Evolutionary conservation across 2,888 invertebrate genomes (phyloP).

Genomic region (Lasioglossum morio): DNA sequence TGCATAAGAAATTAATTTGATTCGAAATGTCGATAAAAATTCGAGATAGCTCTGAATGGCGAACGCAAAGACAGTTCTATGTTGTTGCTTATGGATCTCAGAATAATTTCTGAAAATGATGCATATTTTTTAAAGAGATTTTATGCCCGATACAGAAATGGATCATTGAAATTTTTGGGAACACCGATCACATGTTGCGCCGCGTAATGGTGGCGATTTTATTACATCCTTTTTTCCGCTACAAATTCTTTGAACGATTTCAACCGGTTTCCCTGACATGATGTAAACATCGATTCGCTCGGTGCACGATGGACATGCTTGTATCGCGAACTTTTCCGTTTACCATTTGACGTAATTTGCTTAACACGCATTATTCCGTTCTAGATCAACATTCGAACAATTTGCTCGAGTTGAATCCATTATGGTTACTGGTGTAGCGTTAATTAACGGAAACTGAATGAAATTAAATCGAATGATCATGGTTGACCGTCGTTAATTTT

Average conservation of each 20-base stretch:
- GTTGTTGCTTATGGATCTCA: no score
- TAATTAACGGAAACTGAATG: not conserved
- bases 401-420: not conserved
- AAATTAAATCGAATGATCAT: not conserved
- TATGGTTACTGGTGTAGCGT: not conserved
- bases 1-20: not conserved
- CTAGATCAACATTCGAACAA: slow-evolving; percentile 3
- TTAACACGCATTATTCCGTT: slow-evolving; percentile 35
- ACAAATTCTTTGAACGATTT: slow-evolving; percentile 55
- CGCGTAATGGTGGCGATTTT: slow-evolving; percentile 19
- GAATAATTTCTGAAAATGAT: not conserved
- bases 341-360: slow-evolving; percentile 36
- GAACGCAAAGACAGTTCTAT: not conserved
- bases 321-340: slow-evolving; percentile 12
- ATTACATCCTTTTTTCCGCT: slow-evolving; percentile 32
- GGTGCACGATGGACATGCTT: slow-evolving; percentile 21
- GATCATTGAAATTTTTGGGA: not conserved
- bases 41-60: not conserved
- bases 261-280: slow-evolving; percentile 53
- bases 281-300: slow-evolving; percentile 51
- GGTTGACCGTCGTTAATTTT: not conserved
- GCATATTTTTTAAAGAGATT: not conserved
- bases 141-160: not conserved
- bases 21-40: not conserved
- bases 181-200: not conserved